phyloP scores from a whole-genome alignment of 30 jellyfish, hydroid and myxozoan species.

The Cassiopea xamachana region DNA sequence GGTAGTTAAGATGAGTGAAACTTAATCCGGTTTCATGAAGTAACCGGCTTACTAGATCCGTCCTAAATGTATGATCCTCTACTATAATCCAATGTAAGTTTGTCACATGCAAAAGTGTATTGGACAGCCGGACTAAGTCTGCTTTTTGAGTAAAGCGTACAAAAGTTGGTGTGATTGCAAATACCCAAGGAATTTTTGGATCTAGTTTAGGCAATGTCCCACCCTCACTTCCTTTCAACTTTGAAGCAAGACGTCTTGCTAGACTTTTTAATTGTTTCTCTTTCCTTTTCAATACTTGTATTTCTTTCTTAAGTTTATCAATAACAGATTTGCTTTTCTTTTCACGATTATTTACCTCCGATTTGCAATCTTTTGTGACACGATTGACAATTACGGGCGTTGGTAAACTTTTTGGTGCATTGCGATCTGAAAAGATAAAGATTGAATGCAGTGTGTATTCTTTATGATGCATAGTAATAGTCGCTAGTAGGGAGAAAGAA shows the following conservation, averaged over 20 bases:
- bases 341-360: background rate
- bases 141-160: conserved; percentile 97
- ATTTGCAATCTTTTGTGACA: background rate
- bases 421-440: background rate
- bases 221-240: conserved; percentile 81
- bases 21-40: conserved; percentile 93
- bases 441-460: background rate
- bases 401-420: background rate
- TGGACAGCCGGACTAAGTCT: conserved; percentile 89
- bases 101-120: conserved; percentile 88
- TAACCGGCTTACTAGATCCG: conserved; percentile 87
- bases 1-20: conserved; percentile 84
- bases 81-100: conserved; percentile 94
- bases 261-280: conserved; percentile 78
- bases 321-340: conserved; percentile 12
- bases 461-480: background rate
- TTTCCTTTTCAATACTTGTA: conserved; percentile 26
- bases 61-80: conserved; percentile 88
- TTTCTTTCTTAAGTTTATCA: conserved; percentile 56
- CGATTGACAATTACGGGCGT: background rate
- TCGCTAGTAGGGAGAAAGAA: background rate
- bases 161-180: conserved; percentile 95
- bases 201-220: conserved; percentile 90
- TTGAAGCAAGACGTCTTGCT: conserved; percentile 90
- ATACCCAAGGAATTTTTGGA: conserved; percentile 95